These are phyloP conservation scores for Catocala nupta DNA, from an alignment of 2,888 invertebrate species.

Conservation along the genomic window DNA sequence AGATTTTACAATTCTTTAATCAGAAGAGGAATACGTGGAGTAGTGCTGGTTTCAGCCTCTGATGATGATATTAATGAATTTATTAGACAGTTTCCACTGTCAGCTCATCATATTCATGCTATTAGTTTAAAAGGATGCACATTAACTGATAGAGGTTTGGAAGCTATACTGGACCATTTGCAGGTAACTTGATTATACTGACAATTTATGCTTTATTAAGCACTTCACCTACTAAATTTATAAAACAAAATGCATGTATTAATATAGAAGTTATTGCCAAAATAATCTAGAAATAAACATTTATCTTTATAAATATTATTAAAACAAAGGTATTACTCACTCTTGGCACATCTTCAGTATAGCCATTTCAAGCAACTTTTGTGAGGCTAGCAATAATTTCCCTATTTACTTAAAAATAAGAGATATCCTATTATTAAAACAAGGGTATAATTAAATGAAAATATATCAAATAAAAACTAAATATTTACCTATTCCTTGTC, in stretches of 20 bases:
- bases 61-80: conserved; percentile 97
- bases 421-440: too few relatives aligned
- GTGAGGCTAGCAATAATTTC: too few relatives aligned
- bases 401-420: too few relatives aligned
- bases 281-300: too few relatives aligned
- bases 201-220: neutral
- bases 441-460: too few relatives aligned
- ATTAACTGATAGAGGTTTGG: conserved; percentile 96
- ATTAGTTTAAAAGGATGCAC: conserved; percentile 96
- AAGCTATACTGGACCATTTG: conserved; percentile 95
- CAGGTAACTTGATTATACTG: conserved; percentile 85
- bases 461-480: too few relatives aligned
- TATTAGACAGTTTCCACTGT: conserved; percentile 94
- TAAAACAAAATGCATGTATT: neutral
- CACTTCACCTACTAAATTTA: neutral
- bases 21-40: conserved; percentile 94
- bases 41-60: conserved; percentile 94
- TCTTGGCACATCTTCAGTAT: too few relatives aligned
- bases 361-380: too few relatives aligned
- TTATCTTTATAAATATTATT: too few relatives aligned
- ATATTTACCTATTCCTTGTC: too few relatives aligned
- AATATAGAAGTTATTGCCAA: too few relatives aligned
- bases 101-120: conserved; percentile 94
- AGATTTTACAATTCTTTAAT: conserved; percentile 94
- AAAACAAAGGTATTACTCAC: too few relatives aligned